Evolutionary conservation across 2,888 invertebrate genomes (phyloP), one percentile per base, ranked within the genome.

Genomic region (Geotrupes spiniger): DNA sequence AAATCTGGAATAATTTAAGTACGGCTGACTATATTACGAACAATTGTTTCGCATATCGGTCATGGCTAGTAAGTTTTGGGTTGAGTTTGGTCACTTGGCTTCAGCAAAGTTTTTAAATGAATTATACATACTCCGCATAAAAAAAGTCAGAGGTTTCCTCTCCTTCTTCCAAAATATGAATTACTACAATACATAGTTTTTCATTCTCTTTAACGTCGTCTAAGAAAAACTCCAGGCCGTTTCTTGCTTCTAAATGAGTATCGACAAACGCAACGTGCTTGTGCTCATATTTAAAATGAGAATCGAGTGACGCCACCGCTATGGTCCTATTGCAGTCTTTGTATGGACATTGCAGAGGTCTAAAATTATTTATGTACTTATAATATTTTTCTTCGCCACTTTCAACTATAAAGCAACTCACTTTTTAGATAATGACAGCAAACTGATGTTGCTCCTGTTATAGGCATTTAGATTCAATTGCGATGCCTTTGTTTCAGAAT

Each of bases 281-380:
- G 52, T 81, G 81, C 57, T 81, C 81, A 57, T 79, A 79, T 47
- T 75, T 68, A 52, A 80, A 81, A 62, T 81, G 81, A 36, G 74
- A 71, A 10, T 75, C 71, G 2, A 80, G 62, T 1, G 79, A 75
- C 21, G 77, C 75, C 36, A 77, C 70, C 0, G 80, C 78, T 3
- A 81, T 74, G 46, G 75, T 78, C 51, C 76, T 76, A 3, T 71
- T 69, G 56, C 81, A 81, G 12, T 73, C 68, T 2, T 73, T 58
- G 49, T 76, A 72, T 1, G 80, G 81, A 56, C 81, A 81, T 33
- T 71, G 68, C 29, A 76, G 69, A 1, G 76, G 75, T 52, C 77
- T 72, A 49, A 51, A 69, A 66, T 2, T 9, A 21, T 21, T 21
- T 21, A 21, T 21, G 6, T 3, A 21, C 21, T 21, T 21, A 21